Evolutionary conservation across 2,113 vertebrate genomes (phyloP).

Genomic region (Oncorhynchus kisutch): DNA sequence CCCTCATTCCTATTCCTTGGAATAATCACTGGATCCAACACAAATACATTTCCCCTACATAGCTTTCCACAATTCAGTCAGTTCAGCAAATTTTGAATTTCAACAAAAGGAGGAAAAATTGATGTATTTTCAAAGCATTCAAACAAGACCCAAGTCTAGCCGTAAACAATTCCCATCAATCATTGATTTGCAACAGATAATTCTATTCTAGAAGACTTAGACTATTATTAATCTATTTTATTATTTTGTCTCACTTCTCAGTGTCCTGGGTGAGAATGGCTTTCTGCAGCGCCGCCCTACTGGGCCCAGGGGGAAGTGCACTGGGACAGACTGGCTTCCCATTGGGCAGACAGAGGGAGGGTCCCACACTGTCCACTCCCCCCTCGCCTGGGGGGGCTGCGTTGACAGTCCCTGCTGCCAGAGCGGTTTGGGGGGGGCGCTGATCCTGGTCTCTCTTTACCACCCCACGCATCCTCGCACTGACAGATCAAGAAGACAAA

Average conservation of each 20-base stretch:
- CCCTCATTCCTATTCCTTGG: too few species aligned
- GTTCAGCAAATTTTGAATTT: too few species aligned
- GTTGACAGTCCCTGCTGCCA: conserved; percentile 36
- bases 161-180: too few species aligned
- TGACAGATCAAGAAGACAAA: conserved; percentile 32
- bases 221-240: background rate
- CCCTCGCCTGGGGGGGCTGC: conserved; percentile 68
- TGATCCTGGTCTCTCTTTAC: conserved; percentile 57
- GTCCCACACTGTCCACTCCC: conserved; percentile 84
- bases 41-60: too few species aligned
- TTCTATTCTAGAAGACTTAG: too few species aligned
- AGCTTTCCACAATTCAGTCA: too few species aligned
- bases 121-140: too few species aligned
- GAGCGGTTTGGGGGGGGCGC: conserved; percentile 29
- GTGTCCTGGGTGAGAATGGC: conserved; percentile 85
- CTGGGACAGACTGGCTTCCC: conserved; percentile 80
- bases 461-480: conserved; percentile 84
- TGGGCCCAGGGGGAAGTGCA: conserved; percentile 80
- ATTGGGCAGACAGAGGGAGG: conserved; percentile 80
- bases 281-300: conserved; percentile 83
- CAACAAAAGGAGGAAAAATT: too few species aligned
- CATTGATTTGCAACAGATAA: too few species aligned
- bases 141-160: too few species aligned
- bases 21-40: too few species aligned
- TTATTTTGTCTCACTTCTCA: conserved; percentile 72